These are phyloP conservation scores for Macrotrachela quadricornifera DNA, from an alignment of 1,140 invertebrate species.

Conservation along the genomic window DNA sequence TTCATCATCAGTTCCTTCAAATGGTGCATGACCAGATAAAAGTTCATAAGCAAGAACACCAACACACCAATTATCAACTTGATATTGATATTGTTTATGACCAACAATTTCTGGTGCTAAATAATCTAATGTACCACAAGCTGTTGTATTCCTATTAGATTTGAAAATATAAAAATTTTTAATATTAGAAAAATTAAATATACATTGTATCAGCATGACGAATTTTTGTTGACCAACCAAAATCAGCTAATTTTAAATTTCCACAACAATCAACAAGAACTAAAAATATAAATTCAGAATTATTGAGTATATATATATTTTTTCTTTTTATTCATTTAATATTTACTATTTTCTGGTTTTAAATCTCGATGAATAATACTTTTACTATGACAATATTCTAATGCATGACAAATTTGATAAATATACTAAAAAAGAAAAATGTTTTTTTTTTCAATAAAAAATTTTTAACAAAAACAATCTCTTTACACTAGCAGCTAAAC, in stretches of 20 bases:
- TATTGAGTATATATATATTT: too few relatives aligned
- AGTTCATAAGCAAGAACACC: slow-evolving; percentile 76
- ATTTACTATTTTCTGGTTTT: slow-evolving; percentile 58
- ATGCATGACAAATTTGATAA: neutral
- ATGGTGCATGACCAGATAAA: slow-evolving; percentile 64
- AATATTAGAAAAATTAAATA: neutral
- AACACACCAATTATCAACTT: slow-evolving; percentile 76
- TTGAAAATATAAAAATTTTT: neutral
- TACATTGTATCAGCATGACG: neutral
- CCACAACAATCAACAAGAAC: slow-evolving; percentile 56
- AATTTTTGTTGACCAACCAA: slow-evolving; percentile 36
- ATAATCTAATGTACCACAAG: slow-evolving; percentile 86
- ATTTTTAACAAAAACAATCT: too few relatives aligned
- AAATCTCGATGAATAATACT: slow-evolving; percentile 26
- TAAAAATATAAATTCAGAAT: too few relatives aligned
- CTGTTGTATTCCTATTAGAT: slow-evolving; percentile 47
- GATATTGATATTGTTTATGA: slow-evolving; percentile 60
- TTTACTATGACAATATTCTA: neutral
- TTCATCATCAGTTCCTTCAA: slow-evolving; percentile 50
- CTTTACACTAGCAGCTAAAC: neutral
- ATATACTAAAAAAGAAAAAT: neutral
- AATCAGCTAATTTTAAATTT: slow-evolving; percentile 80
- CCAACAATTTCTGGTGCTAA: slow-evolving; percentile 83
- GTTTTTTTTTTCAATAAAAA: too few relatives aligned
- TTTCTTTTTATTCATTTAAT: too few relatives aligned